phyloP scores from a whole-genome alignment of 2,797 vertebrate genomes.

The Corythornis leucogaster region DNA sequence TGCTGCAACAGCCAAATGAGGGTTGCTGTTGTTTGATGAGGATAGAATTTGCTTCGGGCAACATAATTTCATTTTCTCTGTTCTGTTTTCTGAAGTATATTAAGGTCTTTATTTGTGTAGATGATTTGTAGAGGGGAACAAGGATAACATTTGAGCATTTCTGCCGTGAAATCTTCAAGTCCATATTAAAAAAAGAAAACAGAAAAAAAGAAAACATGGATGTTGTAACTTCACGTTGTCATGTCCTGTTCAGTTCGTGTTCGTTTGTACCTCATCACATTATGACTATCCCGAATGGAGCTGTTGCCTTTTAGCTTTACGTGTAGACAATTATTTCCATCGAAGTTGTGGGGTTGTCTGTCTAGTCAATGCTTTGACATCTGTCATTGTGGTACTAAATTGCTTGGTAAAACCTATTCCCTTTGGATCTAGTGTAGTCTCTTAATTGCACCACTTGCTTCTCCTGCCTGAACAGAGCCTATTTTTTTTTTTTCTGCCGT shows the following conservation, averaged over 20 bases:
- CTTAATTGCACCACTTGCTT: conserved; percentile 17
- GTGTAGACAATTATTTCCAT: not conserved
- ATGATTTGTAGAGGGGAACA: not conserved
- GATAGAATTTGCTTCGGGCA: not conserved
- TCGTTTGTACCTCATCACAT: accelerated
- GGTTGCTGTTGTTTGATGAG: not conserved
- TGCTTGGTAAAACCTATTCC: conserved; percentile 38
- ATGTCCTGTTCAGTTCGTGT: not conserved
- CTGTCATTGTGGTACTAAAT: not conserved
- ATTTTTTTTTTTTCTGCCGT: not conserved
- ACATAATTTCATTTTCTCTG: not conserved
- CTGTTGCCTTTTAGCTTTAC: not conserved
- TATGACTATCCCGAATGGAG: not conserved
- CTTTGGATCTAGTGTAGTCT: not conserved
- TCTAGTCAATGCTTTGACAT: conserved; percentile 13
- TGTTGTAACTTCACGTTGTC: not conserved
- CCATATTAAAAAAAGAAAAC: not conserved
- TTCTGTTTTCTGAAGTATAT: not conserved
- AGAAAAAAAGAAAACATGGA: not conserved
- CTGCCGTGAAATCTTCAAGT: not conserved
- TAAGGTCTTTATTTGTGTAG: not conserved
- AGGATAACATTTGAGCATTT: not conserved
- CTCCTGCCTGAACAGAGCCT: conserved; percentile 30
- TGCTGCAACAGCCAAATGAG: not conserved
- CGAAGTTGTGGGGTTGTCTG: not conserved